Base-by-base conservation (phyloP, 1,140 invertebrate species). In the Trachelipus rathkii region DNA sequence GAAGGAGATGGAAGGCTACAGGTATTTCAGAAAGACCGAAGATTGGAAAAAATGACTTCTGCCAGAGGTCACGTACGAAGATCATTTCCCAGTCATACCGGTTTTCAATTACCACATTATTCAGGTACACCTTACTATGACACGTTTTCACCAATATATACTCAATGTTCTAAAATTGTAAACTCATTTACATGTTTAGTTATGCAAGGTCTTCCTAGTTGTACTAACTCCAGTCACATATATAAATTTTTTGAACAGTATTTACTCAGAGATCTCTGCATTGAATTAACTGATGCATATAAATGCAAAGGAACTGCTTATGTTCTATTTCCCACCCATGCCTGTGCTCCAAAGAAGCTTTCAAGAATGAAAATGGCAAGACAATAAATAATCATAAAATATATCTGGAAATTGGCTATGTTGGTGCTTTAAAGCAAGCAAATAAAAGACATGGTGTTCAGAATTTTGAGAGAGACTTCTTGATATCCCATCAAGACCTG, bases 271-370 rank as follows among this genome's bases (percentile, higher is more conserved):
- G 73, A 75, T 43, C 43, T 75, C n/a, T 66, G 50, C 13, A 75
- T 75, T 15, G 73, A 75, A 43, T 21, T 66, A 11, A 60, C 53
- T 68, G 15, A 66, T 10, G 23, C 60, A 0, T 45, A 68, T 3
- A 75, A 75, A 21, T 75, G 73, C 73, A 75, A 60, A 21, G 73
- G 73, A n/a, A 75, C 24, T n/a, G 73, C 73, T 21, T 75, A 75
- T 13, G 67, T 75, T 19, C 73, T 68, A 23, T 75, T 75, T 68
- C 73, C 73, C 0, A 75, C 21, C 24, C 73, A 67, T 19, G 24
- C 44, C 21, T 44, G 53, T 68, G 73, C 73, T 44, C 77, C 7
- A 53, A 46, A 44, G 73, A 68, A 19, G 66, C 23, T 13, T 13
- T 75, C 0, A 43, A 75, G 43, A 75, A 75, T 19, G 66, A 68